Evolutionary conservation across 1,140 invertebrate genomes (phyloP), one percentile per base, ranked within the genome.

Genomic region (Drosophila nasuta): DNA sequence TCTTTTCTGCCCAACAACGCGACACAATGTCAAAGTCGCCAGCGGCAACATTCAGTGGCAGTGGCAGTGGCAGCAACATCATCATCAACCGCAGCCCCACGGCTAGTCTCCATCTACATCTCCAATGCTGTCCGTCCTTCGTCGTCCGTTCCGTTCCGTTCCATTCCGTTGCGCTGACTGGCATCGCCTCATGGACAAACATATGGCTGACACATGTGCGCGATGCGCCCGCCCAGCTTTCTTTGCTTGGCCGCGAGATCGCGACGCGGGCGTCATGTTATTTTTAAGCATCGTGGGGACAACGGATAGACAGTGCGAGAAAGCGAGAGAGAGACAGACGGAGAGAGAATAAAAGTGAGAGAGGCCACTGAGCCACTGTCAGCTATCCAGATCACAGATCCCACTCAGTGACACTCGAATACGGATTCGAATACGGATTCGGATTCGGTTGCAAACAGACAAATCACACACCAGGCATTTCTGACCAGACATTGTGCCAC

Each of bases 191-290:
- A 88, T 73, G 83, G 83, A 88, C 83, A 77, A 89, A 89, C 83
- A 88, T 88, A 77, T 87, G 83, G 83, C 74, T 73, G 77, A 83
- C 83, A 87, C 54, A 83, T 87, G 83, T 82, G 73, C 48, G 43
- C 20, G 20, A 25, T 25, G 20, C 65, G 72, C 59, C 77, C 65
- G 71, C 51, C 68, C 73, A 66, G 60, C 65, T 62, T n/a, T 63
- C 58, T 15, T 13, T 41, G 54, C 56, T 38, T 38, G 13, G 46
- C 15, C 52, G 28, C 28, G 52, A 17, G 30, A 54, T 20, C 48
- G 66, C 49, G 59, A 71, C 65, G 65, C 65, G 65, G 71, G 41
- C 57, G 64, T 59, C 20, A 28, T 74, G 70, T 73, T 74, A 74
- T 74, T 74, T 74, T 62, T 69, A 74, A 74, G 56, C 65, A 74